Evolutionary conservation across 2,113 vertebrate genomes (phyloP), one percentile per base, ranked within the genome.

Genomic region (Cygnus atratus): DNA sequence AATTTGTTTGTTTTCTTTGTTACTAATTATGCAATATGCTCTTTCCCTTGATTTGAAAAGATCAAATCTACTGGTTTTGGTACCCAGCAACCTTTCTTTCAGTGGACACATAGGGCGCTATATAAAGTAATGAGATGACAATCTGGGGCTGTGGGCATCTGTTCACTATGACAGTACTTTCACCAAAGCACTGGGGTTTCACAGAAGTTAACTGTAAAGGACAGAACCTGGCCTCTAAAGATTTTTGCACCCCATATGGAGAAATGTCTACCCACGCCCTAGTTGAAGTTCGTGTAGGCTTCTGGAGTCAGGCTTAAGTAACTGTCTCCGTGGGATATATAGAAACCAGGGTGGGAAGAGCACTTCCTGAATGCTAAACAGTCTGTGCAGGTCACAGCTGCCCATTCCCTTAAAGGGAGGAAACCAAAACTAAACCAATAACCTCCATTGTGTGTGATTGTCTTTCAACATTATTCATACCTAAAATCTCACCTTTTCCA

Each of bases 141-240:
- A 68, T 73, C 26, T 54, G 80, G 80, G 70, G 62, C 87, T 82
- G 41, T 14, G 71, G 92, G 93, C 41, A 3, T 95, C 82, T 93
- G 95, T 75, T 96, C 66, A 0, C 26, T 57, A 39, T 95, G 90
- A 86, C 39, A 75, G 26, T 75, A 4, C 70, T 70, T 93, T 82
- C 80, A 70, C 71, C 88, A 81, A 81, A 87, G 92, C 90, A n/a
- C 31, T 46, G 29, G 82, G 75, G 78, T 82, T 95, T 82, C 74
- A 71, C 93, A 95, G 67, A 96, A 94, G 88, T 93, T 89, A 89
- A 89, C 92, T 87, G 81, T 87, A 78, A 92, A 87, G 93, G 93
- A 73, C 91, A 92, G 88, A 96, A 95, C 91, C 82, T 93, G 96
- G 96, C 93, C 93, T 91, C 88, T 87, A 66, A 94, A 91, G 88